Percentiles rank a stretch among this genome's conserved stretches.
Conservation (phyloP, 2,113 vertebrate species). For the Fulica atra region DNA sequence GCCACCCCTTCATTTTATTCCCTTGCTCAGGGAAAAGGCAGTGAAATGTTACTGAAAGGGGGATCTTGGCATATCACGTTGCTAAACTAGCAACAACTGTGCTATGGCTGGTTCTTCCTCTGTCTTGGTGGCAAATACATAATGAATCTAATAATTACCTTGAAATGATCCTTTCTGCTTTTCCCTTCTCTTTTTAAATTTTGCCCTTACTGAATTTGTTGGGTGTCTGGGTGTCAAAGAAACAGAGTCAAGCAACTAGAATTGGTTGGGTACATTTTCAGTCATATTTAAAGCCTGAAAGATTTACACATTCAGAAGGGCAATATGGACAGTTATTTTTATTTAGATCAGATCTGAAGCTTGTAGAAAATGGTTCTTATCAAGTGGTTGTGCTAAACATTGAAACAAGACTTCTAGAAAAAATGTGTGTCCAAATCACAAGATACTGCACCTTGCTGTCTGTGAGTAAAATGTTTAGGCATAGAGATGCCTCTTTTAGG, state of each 20-base stretch:
- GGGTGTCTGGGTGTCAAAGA: neutral
- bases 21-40: neutral
- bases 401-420: neutral
- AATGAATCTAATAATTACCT: neutral
- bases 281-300: neutral
- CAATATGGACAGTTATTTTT: neutral
- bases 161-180: neutral
- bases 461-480: neutral
- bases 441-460: neutral
- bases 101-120: neutral
- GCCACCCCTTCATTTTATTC: neutral
- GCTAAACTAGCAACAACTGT: neutral
- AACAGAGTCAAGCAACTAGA: neutral
- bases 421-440: neutral
- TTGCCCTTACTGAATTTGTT: neutral
- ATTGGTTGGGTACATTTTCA: neutral
- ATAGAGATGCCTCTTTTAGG: neutral
- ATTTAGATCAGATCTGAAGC: neutral
- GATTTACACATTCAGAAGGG: neutral
- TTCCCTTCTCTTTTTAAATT: neutral
- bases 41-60: neutral
- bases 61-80: neutral
- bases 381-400: neutral
- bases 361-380: neutral
- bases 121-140: neutral